phyloP scores from a whole-genome alignment of 2,888 invertebrate genomes.

The Hyposoter dolosus region DNA sequence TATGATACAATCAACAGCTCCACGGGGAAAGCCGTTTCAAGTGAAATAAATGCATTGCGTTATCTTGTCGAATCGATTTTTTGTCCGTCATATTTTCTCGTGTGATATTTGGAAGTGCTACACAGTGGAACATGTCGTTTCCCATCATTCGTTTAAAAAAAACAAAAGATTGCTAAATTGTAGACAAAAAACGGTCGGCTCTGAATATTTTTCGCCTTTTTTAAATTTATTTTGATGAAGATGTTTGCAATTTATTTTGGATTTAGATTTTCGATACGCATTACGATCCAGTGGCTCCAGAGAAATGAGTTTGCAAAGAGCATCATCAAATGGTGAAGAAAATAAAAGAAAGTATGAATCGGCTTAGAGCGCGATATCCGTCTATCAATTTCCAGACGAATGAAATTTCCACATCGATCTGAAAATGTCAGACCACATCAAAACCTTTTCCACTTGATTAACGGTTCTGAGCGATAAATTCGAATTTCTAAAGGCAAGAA shows the following conservation, averaged over 20 bases:
- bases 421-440: slow-evolving; percentile 19
- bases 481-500: slow-evolving; percentile 23
- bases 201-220: too few relatives aligned
- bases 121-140: too few relatives aligned
- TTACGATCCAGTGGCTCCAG: neutral
- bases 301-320: neutral
- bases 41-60: too few relatives aligned
- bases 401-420: neutral
- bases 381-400: neutral
- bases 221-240: too few relatives aligned
- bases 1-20: too few relatives aligned
- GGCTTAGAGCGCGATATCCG: neutral
- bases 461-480: neutral
- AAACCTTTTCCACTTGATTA: slow-evolving; percentile 45
- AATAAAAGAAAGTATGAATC: neutral
- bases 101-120: too few relatives aligned
- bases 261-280: neutral
- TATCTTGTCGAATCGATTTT: too few relatives aligned
- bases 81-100: too few relatives aligned
- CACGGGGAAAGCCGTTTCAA: too few relatives aligned
- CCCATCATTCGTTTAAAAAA: too few relatives aligned
- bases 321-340: neutral
- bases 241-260: neutral
- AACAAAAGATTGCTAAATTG: too few relatives aligned
- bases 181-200: too few relatives aligned